Base-by-base conservation (phyloP, 2,113 vertebrate species). In the Sterna hirundo region DNA sequence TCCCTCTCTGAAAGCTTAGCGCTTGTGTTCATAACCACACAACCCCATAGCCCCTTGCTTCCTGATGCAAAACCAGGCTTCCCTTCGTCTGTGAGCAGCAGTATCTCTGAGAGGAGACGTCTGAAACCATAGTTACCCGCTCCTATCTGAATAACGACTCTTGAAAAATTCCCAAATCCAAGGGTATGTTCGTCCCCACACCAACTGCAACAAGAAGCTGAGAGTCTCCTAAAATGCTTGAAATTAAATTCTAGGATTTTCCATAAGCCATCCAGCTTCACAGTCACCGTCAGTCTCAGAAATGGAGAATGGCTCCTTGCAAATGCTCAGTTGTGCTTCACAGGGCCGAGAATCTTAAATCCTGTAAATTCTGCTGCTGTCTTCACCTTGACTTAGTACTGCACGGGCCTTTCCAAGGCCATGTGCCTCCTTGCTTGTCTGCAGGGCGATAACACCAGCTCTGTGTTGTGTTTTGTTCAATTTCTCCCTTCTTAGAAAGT, bases 401-500 rank as follows among this genome's bases (percentile, higher is more conserved):
- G 34, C 27, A 83, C 13, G 12, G 52, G 49, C 49, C 30, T 91
- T 69, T 55, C 81, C 83, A 89, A 94, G 83, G 81, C 88, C 49
- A 13, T 19, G 57, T 15, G 47, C 51, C 74, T 94, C 74, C 54
- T 80, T 83, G 61, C 52, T 78, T 79, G 20, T 87, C 74, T 84
- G 65, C 49, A 64, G 65, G 57, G 44, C 0, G 22, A 65, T 87
- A 85, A 79, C 40, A 65, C 40, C 49, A 61, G 68, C 84, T 94
- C 65, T 69, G 49, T 29, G 66, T 69, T 87, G 77, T 55, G 60
- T 89, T 95, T 90, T 78, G 40, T 77, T 86, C 83, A 68, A 65
- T 81, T 84, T 86, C 44, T 76, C 62, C 42, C 96, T 97, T 97
- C 94, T 94, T 95, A 95, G 96, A 97, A 97, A 96, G 96, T 89